Evolutionary conservation across 2,797 vertebrate genomes (phyloP), one percentile per base, ranked within the genome.

Genomic region (Notoglanidium macrostoma): DNA sequence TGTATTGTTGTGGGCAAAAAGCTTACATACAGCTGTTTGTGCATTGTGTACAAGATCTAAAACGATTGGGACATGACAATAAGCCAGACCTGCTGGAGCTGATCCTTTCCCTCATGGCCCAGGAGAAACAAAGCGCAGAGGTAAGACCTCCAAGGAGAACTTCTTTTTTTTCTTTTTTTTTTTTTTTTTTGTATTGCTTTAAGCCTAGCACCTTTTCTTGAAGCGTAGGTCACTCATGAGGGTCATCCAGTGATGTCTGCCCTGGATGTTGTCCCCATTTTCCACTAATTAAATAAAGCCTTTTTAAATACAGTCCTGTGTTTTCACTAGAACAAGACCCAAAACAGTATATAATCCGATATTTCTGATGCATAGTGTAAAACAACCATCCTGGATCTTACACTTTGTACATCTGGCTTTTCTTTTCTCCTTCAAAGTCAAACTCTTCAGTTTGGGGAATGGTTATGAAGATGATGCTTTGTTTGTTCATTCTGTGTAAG

Each of bases 21-120:
- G 23, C 44, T 54, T 80, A 2, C 11, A 63, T 44, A 74, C 26
- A 46, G 40, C 21, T 26, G 0, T 5, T 11, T 29, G 15, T 54
- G 78, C 7, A 1, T 21, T 87, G n/a, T 83, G 85, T 78, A 35
- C 17, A 90, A 97, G 98, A 98, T 90, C 93, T 98, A 83, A 95
- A 95, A 87, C 84, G 91, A 83, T 23, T 97, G 54, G 95, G 96
- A 2, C 95, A 96, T 21, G 89, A 81, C 2, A 95, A 93, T 32
- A 97, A 91, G 67, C 5, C 0, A 0, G 91, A 94, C 0, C 81
- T 99, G 87, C 87, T 96, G 89, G 95, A 97, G 76, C 97, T 98
- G 85, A 40, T 98, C 63, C 91, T 99, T 87, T 65, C 82, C 65
- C 93, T 99, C 85, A 99, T 99, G 98, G 95, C 96, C 88, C 95